A percentile compares a stretch with the other conserved stretches of the same genome.
Conservation (phyloP, 2,113 vertebrate genomes). For the Pelobates fuscus region DNA sequence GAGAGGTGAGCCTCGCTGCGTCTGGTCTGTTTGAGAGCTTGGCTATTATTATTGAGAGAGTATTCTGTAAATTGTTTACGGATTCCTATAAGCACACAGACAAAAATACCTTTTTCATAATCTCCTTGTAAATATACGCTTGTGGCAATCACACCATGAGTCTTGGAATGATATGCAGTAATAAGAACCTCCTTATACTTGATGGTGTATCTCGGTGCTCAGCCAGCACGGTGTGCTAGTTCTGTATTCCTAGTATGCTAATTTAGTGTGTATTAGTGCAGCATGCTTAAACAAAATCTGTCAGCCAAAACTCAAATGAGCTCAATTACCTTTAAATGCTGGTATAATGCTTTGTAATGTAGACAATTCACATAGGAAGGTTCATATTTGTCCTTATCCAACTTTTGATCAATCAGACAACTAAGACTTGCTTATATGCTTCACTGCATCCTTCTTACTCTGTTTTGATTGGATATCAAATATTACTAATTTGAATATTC, state of each 20-base stretch:
- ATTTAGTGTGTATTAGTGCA: not conserved
- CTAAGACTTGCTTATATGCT: not conserved
- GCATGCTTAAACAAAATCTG: conserved; percentile 3
- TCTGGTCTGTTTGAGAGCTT: not conserved
- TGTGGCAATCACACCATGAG: not conserved
- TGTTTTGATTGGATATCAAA: too few relatives aligned
- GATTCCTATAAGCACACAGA: not conserved
- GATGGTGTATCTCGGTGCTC: not conserved
- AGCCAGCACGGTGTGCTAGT: conserved; percentile 11
- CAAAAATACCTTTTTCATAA: not conserved
- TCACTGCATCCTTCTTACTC: too few relatives aligned
- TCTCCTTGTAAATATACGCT: not conserved
- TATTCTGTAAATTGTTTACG: not conserved
- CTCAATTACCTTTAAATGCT: conserved; percentile 17
- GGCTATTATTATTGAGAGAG: not conserved
- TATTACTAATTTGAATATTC: too few relatives aligned
- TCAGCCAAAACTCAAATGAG: conserved; percentile 17
- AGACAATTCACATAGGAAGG: not conserved
- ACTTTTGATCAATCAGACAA: not conserved
- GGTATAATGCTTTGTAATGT: not conserved
- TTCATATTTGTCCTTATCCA: not conserved
- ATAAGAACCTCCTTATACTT: not conserved
- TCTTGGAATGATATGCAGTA: not conserved
- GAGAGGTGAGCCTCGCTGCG: conserved; percentile 76
- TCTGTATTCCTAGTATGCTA: conserved; percentile 7